Evolutionary conservation across 2,888 invertebrate genomes (phyloP).

Genomic region (Mantis religiosa): DNA sequence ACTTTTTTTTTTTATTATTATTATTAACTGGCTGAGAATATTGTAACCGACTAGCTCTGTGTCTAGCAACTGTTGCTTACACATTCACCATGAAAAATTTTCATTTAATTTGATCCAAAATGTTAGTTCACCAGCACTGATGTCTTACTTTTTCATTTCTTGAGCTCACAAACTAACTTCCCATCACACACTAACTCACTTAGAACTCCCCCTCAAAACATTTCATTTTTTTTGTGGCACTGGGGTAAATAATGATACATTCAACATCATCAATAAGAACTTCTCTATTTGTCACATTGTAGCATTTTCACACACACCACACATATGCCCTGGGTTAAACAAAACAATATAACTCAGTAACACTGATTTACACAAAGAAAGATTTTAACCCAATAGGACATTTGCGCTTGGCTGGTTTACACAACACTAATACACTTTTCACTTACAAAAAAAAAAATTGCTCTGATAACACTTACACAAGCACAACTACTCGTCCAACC

Average conservation of each 20-base stretch:
- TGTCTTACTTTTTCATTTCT: neutral
- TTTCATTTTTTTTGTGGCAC: conserved; percentile 5
- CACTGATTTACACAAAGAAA: conserved; percentile 5
- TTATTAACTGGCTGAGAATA: neutral
- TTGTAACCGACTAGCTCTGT: neutral
- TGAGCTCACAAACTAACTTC: conserved; percentile 5
- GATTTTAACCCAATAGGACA: conserved; percentile 27
- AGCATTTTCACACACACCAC: conserved; percentile 28
- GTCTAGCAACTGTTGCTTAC: neutral
- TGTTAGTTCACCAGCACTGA: conserved; percentile 19
- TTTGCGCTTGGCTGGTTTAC: conserved; percentile 10
- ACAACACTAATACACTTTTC: conserved; percentile 30
- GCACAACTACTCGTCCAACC: conserved; percentile 21
- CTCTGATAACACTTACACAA: conserved; percentile 24
- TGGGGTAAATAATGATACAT: conserved; percentile 21
- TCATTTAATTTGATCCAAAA: conserved; percentile 14
- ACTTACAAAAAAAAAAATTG: conserved; percentile 29
- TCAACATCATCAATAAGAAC: conserved; percentile 29
- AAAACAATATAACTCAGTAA: conserved; percentile 14
- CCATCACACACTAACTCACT: conserved; percentile 2
- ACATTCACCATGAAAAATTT: neutral
- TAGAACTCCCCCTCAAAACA: neutral
- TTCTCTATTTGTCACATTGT: conserved; percentile 30
- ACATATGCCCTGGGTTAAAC: conserved; percentile 28
- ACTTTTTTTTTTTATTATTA: too few species aligned